These are phyloP conservation scores for Stramonita haemastoma DNA, from an alignment of 2,888 invertebrate genomes.

Conservation along the genomic window DNA sequence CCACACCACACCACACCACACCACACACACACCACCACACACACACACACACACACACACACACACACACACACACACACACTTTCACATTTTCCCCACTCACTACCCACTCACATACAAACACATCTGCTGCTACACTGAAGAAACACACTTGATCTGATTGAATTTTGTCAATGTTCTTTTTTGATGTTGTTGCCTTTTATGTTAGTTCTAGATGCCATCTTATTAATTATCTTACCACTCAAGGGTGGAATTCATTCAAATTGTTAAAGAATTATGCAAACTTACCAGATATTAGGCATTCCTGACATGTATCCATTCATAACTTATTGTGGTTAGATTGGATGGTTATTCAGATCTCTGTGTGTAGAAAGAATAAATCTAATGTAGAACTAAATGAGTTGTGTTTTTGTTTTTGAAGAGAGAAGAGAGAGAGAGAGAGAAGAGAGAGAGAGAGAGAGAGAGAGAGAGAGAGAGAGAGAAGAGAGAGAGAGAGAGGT, in stretches of 20 bases:
- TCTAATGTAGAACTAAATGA: not conserved
- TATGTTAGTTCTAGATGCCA: not conserved
- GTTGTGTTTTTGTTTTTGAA: not conserved
- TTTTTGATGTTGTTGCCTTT: not conserved
- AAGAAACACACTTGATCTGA: not conserved
- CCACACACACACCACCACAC: not conserved
- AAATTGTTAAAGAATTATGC: not conserved
- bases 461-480: slow-evolving; percentile 35
- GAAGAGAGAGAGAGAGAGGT: not conserved
- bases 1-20: no score
- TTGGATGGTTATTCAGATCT: not conserved
- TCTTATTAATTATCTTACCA: not conserved
- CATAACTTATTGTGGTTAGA: not conserved
- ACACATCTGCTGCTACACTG: not conserved
- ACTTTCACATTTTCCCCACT: not conserved
- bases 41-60: slow-evolving; percentile 2
- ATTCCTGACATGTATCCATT: no score
- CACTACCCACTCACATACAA: not conserved
- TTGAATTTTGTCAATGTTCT: no score
- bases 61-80: not conserved
- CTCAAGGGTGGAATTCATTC: no score
- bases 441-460: not conserved
- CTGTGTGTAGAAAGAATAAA: slow-evolving; percentile 9
- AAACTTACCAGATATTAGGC: not conserved
- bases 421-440: not conserved